Percentiles rank a stretch among this genome's conserved stretches.
Evolutionary conservation across 2,797 vertebrate species (phyloP).

Genomic region (Merluccius polli): DNA sequence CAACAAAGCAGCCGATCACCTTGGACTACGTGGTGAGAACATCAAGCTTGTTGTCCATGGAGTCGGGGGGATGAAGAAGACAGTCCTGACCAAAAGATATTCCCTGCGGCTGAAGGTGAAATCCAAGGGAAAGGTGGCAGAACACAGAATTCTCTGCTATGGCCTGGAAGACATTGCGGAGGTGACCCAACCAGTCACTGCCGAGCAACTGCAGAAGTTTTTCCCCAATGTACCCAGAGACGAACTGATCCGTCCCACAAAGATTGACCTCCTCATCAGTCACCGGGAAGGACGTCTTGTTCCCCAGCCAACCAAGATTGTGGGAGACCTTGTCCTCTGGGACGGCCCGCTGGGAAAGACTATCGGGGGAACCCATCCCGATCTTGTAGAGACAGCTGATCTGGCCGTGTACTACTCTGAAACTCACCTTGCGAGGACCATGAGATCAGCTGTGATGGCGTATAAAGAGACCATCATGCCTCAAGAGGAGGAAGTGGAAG

Average conservation of each 20-base stretch:
- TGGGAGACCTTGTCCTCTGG: slow-evolving; percentile 21
- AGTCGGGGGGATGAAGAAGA: slow-evolving; percentile 12
- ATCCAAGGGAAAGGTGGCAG: not conserved
- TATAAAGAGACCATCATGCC: slow-evolving; percentile 1
- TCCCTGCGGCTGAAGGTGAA: not conserved
- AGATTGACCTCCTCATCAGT: slow-evolving; percentile 16
- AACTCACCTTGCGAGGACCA: slow-evolving; percentile 14
- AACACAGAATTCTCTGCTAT: not conserved
- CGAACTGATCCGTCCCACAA: slow-evolving; percentile 8
- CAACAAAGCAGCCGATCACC: not conserved
- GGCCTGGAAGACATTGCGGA: slow-evolving; percentile 9
- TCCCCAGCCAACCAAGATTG: not conserved
- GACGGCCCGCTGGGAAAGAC: slow-evolving; percentile 18
- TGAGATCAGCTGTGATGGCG: slow-evolving; percentile 13
- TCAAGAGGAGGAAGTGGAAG: slow-evolving; percentile 6
- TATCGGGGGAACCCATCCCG: slow-evolving; percentile 20
- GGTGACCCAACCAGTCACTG: not conserved
- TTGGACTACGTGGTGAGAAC: slow-evolving; percentile 1
- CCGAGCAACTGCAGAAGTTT: no score
- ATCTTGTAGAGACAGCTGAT: slow-evolving; percentile 15
- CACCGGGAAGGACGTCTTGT: slow-evolving; percentile 17
- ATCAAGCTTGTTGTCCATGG: slow-evolving; percentile 9
- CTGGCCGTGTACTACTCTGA: not conserved
- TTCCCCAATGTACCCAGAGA: slow-evolving; percentile 13
- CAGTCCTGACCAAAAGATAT: slow-evolving; percentile 4